These are phyloP conservation scores for Chouioia cunea DNA, from an alignment of 2,888 invertebrate species.

Conservation along the genomic window DNA sequence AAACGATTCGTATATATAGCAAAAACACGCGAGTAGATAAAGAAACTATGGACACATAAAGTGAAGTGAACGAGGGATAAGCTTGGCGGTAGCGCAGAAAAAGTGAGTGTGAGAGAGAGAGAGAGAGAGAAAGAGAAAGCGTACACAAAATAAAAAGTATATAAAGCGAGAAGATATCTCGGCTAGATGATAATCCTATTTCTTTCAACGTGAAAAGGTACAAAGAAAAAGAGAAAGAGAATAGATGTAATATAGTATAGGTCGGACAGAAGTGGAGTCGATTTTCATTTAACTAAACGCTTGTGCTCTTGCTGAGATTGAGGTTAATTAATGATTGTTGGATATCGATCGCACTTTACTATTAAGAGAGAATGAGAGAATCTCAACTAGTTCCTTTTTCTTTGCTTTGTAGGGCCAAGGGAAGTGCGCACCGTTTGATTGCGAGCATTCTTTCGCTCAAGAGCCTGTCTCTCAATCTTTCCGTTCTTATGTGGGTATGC, in stretches of 20 bases:
- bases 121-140: background rate
- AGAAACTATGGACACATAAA: no score
- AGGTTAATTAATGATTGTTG: constrained; percentile 44
- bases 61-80: no score
- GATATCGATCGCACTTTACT: constrained; percentile 16
- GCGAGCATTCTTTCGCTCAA: constrained; percentile 33
- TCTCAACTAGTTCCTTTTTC: constrained; percentile 11
- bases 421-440: constrained; percentile 23
- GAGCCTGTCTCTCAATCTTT: background rate
- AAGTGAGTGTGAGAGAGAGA: no score
- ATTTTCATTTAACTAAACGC: constrained; percentile 37
- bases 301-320: constrained; percentile 20
- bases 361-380: constrained; percentile 1
- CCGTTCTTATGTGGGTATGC: no score
- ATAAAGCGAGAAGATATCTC: background rate
- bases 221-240: background rate
- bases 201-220: background rate
- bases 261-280: constrained; percentile 1
- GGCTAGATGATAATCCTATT: background rate
- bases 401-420: constrained; percentile 4
- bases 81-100: no score
- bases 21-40: no score
- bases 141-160: background rate
- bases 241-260: background rate
- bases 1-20: no score